Conservation (phyloP, 2,113 vertebrate genomes). For the Tychaedon coryphoeus region DNA sequence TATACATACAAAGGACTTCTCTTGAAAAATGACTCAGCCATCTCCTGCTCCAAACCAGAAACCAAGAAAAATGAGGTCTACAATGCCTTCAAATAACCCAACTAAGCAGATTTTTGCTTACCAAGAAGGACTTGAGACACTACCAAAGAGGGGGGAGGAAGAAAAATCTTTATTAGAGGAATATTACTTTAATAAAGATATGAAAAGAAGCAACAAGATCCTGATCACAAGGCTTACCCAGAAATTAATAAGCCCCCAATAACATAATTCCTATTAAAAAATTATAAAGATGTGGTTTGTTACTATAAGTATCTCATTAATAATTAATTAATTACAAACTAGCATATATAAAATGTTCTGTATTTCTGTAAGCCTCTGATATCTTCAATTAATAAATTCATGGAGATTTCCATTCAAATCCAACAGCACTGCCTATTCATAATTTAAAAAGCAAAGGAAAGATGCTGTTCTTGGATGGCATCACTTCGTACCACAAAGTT, state of each 20-base stretch:
- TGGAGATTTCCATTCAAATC: background rate
- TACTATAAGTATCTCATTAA: background rate
- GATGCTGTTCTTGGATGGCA: background rate
- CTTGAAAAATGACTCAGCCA: background rate
- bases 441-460: background rate
- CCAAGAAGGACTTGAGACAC: background rate
- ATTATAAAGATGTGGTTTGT: background rate
- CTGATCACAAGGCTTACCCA: background rate
- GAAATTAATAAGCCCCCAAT: background rate
- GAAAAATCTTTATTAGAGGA: background rate
- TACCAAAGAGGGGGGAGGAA: rapidly evolving
- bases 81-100: background rate
- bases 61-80: background rate
- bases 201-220: background rate
- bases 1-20: background rate
- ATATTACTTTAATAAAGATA: background rate
- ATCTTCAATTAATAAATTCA: background rate
- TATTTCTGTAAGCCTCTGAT: background rate
- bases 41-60: background rate
- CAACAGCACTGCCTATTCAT: background rate
- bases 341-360: background rate
- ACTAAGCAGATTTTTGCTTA: background rate
- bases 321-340: background rate
- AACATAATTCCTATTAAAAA: background rate
- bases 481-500: background rate